These are phyloP conservation scores for Microplitis manilae DNA, from an alignment of 2,888 invertebrate species.

Conservation along the genomic window DNA sequence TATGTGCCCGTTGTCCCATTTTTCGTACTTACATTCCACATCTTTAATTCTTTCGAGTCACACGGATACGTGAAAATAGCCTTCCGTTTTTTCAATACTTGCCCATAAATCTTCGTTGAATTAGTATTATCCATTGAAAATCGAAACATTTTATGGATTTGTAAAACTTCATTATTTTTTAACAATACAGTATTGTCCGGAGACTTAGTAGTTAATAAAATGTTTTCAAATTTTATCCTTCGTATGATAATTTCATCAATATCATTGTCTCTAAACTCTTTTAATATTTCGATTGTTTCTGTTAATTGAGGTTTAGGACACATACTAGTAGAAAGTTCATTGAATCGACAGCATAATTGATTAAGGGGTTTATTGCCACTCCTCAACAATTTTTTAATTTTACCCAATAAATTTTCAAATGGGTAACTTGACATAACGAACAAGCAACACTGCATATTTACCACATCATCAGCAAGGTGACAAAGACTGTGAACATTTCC, in stretches of 20 bases:
- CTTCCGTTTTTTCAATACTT: background rate
- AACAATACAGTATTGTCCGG: background rate
- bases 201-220: background rate
- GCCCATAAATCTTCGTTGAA: background rate
- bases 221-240: background rate
- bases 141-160: background rate
- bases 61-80: constrained; percentile 1
- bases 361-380: background rate
- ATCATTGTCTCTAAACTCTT: too few relatives aligned
- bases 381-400: background rate
- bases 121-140: background rate
- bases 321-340: background rate
- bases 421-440: background rate
- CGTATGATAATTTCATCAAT: background rate
- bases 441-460: constrained; percentile 25
- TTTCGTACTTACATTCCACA: background rate
- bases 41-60: background rate
- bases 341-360: background rate
- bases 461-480: constrained; percentile 46
- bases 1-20: background rate
- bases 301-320: too few relatives aligned
- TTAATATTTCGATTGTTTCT: too few relatives aligned
- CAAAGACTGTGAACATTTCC: constrained; percentile 41
- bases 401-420: background rate
- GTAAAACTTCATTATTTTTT: constrained; percentile 1